A percentile compares a stretch with the other conserved stretches of the same genome.
phyloP scores from a whole-genome alignment of 2,888 invertebrate species.

The Rotaria magnacalcarata region DNA sequence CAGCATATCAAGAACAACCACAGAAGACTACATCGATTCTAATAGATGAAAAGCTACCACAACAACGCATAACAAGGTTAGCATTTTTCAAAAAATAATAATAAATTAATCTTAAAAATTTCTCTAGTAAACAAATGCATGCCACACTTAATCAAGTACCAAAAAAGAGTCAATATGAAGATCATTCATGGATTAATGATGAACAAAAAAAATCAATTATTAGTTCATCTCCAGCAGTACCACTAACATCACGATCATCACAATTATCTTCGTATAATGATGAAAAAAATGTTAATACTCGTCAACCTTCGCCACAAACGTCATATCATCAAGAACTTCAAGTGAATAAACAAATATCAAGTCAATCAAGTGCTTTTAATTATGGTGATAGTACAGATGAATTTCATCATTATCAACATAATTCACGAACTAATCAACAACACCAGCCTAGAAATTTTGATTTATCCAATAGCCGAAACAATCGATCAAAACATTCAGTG shows the following conservation, averaged over 20 bases:
- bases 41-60: neutral
- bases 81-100: neutral
- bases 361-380: neutral
- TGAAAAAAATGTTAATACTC: neutral
- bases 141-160: neutral
- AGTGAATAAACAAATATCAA: neutral
- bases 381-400: neutral
- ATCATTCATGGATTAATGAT: slow-evolving; percentile 10
- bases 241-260: neutral
- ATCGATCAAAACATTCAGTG: neutral
- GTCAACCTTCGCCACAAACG: neutral
- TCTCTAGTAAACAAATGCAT: neutral
- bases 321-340: neutral
- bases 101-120: neutral
- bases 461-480: neutral
- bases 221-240: neutral
- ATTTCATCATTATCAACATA: neutral
- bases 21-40: neutral
- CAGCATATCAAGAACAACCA: neutral
- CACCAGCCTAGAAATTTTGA: neutral
- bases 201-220: neutral
- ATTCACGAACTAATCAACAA: neutral
- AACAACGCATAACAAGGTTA: slow-evolving; percentile 9
- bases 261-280: neutral
- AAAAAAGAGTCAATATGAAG: neutral